Evolutionary conservation across 2,797 vertebrate species (phyloP), one percentile per base, ranked within the genome.

Genomic region (Chelmon rostratus): DNA sequence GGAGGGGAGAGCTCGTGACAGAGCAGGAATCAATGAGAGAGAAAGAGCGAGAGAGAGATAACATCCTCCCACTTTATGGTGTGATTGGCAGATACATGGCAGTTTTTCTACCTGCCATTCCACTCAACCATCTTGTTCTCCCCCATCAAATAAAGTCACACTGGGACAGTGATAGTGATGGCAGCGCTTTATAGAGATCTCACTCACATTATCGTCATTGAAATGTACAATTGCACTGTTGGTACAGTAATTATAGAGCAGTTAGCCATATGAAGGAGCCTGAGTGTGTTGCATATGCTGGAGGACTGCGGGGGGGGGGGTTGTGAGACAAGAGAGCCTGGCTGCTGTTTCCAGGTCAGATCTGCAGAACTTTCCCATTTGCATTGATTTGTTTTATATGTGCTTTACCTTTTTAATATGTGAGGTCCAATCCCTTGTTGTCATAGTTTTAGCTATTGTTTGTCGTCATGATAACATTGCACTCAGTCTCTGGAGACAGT

Each of bases 61-160:
- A 84, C 76, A 80, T 76, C 81, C 76, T 68, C 82, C 73, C 71
- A 86, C 84, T 90, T 90, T 78, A 86, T 64, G 67, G 42, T 21
- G 47, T 93, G 91, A 93, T 81, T 92, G 92, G 87, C 84, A 91
- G 90, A 89, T 88, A 89, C 90, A 91, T 75, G 86, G 77, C 82
- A 75, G 83, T 83, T 88, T 79, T 64, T 78, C 81, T 62, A 81
- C 83, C 80, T 80, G 75, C 84, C 76, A 25, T 72, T 82, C 78
- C 57, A 49, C 82, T 84, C 82, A 56, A 33, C 66, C 66, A 53
- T 70, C 79, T 79, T 73, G 84, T 73, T 80, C 70, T 52, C 12
- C 10, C 38, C 74, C 56, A 76, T 88, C 81, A 79, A 73, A 77
- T 47, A 52, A 73, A 78, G 75, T 68, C 79, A 28, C 74, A 52